Conservation (phyloP, 2,113 vertebrate genomes). For the Onychostoma macrolepis region DNA sequence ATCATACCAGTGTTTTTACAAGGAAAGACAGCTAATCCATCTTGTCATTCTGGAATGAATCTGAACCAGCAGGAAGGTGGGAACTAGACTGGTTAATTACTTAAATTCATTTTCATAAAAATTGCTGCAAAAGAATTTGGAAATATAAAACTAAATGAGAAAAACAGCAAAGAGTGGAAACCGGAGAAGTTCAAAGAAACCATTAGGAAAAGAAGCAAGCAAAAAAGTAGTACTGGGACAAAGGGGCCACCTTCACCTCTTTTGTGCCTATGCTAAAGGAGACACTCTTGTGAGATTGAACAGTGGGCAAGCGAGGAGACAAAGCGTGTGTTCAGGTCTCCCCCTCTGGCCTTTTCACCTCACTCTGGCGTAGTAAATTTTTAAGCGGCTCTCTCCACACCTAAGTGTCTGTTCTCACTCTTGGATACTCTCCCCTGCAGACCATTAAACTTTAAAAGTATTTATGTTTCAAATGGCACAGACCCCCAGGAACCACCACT, state of each 20-base stretch:
- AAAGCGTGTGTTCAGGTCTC: slow-evolving; percentile 50
- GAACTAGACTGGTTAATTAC: background rate
- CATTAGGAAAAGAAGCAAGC: background rate
- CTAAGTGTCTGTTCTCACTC: slow-evolving; percentile 55
- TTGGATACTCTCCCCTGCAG: slow-evolving; percentile 36
- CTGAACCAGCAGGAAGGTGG: background rate
- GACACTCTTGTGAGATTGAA: slow-evolving; percentile 42
- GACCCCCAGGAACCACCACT: slow-evolving; percentile 20
- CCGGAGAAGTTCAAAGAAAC: background rate
- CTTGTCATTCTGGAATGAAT: slow-evolving; percentile 19
- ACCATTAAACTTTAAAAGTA: slow-evolving; percentile 61
- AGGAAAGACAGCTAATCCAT: slow-evolving; percentile 19
- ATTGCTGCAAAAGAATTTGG: background rate
- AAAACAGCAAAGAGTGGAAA: slow-evolving; percentile 13
- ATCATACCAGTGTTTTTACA: slow-evolving; percentile 33
- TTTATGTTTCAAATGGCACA: slow-evolving; percentile 63
- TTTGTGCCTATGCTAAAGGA: slow-evolving; percentile 57
- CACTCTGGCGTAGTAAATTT: slow-evolving; percentile 61
- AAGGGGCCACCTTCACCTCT: slow-evolving; percentile 31
- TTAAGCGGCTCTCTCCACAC: slow-evolving; percentile 57
- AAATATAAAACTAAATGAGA: background rate
- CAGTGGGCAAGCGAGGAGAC: slow-evolving; percentile 20
- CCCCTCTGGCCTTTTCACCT: slow-evolving; percentile 44
- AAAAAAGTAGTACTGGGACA: background rate
- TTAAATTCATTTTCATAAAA: background rate